Conservation (phyloP, 1,140 invertebrate species). For the Triops longicaudatus region DNA sequence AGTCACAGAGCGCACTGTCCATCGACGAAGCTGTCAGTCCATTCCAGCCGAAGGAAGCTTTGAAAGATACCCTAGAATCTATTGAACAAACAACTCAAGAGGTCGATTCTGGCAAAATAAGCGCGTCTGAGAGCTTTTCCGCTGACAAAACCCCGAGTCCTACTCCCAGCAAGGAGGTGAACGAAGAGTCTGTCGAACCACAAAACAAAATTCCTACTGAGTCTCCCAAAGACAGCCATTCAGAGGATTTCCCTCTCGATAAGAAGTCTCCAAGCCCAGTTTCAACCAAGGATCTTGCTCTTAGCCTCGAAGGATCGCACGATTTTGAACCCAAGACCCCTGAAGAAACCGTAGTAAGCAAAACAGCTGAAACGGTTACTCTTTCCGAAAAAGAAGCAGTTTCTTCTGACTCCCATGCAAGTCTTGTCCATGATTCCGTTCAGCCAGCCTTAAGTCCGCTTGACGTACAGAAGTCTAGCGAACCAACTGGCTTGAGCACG, state of each 20-base stretch:
- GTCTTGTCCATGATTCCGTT: neutral
- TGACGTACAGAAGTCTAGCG: neutral
- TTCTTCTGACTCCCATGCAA: neutral
- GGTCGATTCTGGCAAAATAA: neutral
- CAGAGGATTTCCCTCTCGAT: neutral
- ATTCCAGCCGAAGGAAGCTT: no score
- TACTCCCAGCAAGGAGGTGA: neutral
- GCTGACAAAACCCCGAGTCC: neutral
- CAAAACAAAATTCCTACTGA: neutral
- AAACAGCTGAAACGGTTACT: neutral
- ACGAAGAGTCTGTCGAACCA: neutral
- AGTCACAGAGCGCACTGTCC: no score
- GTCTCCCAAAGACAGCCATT: neutral
- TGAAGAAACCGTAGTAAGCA: neutral
- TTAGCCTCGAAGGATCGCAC: neutral
- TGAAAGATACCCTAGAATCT: no score
- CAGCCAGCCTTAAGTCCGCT: neutral
- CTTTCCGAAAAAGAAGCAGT: neutral
- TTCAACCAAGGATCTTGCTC: neutral
- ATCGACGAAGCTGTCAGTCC: no score
- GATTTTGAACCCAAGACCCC: neutral
- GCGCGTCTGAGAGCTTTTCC: neutral
- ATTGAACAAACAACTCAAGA: neutral
- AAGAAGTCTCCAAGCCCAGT: neutral
- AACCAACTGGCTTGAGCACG: neutral